Evolutionary conservation across 2,113 vertebrate genomes (phyloP).

Genomic region (Myrmecophaga tridactyla): DNA sequence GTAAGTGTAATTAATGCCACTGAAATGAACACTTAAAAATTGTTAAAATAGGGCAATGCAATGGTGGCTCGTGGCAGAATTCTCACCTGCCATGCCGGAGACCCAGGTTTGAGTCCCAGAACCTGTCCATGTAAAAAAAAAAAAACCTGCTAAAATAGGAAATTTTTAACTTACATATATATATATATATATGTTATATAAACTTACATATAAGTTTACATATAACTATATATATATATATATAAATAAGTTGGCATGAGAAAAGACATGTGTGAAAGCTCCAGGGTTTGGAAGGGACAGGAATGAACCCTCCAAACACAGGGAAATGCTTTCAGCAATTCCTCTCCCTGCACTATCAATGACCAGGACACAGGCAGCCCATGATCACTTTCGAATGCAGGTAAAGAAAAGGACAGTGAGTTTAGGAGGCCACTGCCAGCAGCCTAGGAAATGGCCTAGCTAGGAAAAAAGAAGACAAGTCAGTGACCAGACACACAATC

Average conservation of each 20-base stretch:
- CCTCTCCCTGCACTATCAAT: slow-evolving; percentile 86
- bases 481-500: not conserved
- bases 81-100: too few species aligned
- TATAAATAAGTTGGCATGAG: not conserved
- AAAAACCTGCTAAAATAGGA: too few species aligned
- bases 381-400: slow-evolving; percentile 78
- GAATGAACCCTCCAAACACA: slow-evolving; percentile 74
- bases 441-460: not conserved
- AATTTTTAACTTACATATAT: too few species aligned
- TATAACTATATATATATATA: too few species aligned
- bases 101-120: too few species aligned
- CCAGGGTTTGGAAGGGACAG: slow-evolving; percentile 79
- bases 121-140: too few species aligned
- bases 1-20: too few species aligned
- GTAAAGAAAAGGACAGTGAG: not conserved
- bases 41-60: too few species aligned
- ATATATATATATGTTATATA: too few species aligned
- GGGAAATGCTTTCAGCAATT: slow-evolving; percentile 77
- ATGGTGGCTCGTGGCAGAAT: too few species aligned
- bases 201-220: too few species aligned
- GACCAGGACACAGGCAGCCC: slow-evolving; percentile 82
- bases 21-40: too few species aligned
- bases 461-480: not conserved
- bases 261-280: slow-evolving; percentile 72
- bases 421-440: not conserved